Percentiles rank a stretch among this genome's conserved stretches.
Evolutionary conservation across 1,140 invertebrate species (phyloP).

Genomic region (Dolichoris vasculosae): DNA sequence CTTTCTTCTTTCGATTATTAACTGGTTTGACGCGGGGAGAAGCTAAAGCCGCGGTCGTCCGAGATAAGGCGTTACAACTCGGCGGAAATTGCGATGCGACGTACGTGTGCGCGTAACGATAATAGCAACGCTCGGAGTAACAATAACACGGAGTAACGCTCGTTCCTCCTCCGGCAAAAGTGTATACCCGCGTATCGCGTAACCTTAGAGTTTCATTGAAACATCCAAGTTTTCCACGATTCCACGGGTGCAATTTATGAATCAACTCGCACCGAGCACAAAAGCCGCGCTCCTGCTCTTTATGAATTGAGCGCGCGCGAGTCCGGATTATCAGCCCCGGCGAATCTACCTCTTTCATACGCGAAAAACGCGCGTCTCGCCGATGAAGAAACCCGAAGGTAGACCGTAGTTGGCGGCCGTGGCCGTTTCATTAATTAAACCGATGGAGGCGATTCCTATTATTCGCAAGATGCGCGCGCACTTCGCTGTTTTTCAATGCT

Average conservation of each 20-base stretch:
- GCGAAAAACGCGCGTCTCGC: constrained; percentile 11
- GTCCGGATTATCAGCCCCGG: not conserved
- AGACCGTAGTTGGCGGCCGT: constrained; percentile 17
- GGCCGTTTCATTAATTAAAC: constrained; percentile 48
- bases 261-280: constrained; percentile 12
- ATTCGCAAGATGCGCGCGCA: constrained; percentile 21
- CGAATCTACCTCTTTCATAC: constrained; percentile 1
- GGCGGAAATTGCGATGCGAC: constrained; percentile 44
- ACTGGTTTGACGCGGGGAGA: not conserved
- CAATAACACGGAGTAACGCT: not conserved
- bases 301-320: constrained; percentile 37
- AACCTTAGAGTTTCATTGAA: constrained; percentile 50
- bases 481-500: constrained; percentile 20
- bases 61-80: constrained; percentile 18
- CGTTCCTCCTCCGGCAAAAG: not conserved
- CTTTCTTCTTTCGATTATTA: constrained; percentile 39
- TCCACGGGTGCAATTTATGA: constrained; percentile 39
- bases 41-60: not conserved
- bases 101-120: not conserved
- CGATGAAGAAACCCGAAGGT: constrained; percentile 27
- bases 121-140: not conserved
- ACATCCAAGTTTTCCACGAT: constrained; percentile 36
- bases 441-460: constrained; percentile 45
- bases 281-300: not conserved
- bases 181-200: constrained; percentile 18